These are phyloP conservation scores for Epinephelus fuscoguttatus DNA, from an alignment of 2,113 vertebrate genomes.

Conservation along the genomic window DNA sequence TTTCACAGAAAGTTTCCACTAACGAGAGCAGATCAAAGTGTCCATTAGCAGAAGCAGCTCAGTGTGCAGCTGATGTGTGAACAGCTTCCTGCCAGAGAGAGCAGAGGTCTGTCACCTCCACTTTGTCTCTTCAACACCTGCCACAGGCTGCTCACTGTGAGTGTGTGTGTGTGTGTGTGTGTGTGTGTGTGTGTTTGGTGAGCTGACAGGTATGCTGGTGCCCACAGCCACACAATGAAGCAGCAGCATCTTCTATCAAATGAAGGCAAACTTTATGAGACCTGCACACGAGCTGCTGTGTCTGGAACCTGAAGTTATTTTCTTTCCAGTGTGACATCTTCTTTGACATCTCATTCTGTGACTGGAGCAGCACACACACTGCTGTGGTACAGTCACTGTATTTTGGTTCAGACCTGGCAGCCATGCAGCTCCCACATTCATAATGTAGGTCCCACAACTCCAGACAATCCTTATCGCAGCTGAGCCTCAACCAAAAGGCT, in stretches of 20 bases:
- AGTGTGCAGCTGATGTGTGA: constrained; percentile 2
- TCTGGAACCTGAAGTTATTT: not conserved
- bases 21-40: not conserved
- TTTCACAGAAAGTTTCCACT: not conserved
- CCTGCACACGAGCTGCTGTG: not conserved
- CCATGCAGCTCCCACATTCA: too few relatives aligned
- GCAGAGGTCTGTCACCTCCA: constrained; percentile 6
- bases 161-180: constrained; percentile 2
- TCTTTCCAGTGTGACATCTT: not conserved
- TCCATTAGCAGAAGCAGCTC: constrained; percentile 7
- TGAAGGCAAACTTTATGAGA: not conserved
- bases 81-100: not conserved
- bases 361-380: not conserved
- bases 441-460: too few relatives aligned
- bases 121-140: not conserved
- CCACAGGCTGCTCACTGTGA: not conserved
- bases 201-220: not conserved
- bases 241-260: not conserved
- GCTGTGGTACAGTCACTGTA: too few relatives aligned
- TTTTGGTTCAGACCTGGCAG: too few relatives aligned
- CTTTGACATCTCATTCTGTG: not conserved
- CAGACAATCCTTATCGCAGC: too few relatives aligned
- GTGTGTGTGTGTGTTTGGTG: not conserved
- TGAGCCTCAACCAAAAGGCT: too few relatives aligned
- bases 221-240: not conserved